Evolutionary conservation across 2,797 vertebrate species (phyloP).

Genomic region (Orestias chungarensis): DNA sequence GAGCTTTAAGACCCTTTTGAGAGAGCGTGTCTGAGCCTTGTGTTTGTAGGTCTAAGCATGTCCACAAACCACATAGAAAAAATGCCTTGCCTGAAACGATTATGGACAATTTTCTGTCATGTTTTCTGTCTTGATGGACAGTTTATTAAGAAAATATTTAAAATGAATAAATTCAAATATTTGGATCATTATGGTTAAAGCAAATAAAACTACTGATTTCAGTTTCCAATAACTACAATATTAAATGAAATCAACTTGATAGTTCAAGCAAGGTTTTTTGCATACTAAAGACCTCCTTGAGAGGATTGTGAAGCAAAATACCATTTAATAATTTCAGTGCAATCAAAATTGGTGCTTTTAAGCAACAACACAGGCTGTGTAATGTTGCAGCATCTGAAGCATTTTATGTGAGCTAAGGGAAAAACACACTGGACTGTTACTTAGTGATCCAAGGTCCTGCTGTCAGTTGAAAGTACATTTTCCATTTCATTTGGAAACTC

Average conservation of each 20-base stretch:
- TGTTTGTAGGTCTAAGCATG: constrained; percentile 13
- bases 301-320: background rate
- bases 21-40: constrained; percentile 21
- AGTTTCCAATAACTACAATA: background rate
- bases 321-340: background rate
- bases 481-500: background rate
- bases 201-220: background rate
- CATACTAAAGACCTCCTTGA: too few species aligned
- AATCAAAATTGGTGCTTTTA: too few species aligned
- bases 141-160: background rate
- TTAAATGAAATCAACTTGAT: background rate
- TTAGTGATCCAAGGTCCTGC: background rate
- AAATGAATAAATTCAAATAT: background rate
- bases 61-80: constrained; percentile 46
- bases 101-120: constrained; percentile 26
- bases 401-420: background rate
- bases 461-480: background rate
- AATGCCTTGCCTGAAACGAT: constrained; percentile 50
- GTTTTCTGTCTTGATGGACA: constrained; percentile 22
- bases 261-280: too few species aligned
- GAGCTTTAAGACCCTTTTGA: constrained; percentile 73
- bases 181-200: background rate
- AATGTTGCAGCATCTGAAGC: background rate
- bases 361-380: background rate
- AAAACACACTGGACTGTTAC: background rate